A percentile compares a stretch with the other conserved stretches of the same genome.
Evolutionary conservation across 2,888 invertebrate species (phyloP).

Genomic region (Drosophila emarginata): DNA sequence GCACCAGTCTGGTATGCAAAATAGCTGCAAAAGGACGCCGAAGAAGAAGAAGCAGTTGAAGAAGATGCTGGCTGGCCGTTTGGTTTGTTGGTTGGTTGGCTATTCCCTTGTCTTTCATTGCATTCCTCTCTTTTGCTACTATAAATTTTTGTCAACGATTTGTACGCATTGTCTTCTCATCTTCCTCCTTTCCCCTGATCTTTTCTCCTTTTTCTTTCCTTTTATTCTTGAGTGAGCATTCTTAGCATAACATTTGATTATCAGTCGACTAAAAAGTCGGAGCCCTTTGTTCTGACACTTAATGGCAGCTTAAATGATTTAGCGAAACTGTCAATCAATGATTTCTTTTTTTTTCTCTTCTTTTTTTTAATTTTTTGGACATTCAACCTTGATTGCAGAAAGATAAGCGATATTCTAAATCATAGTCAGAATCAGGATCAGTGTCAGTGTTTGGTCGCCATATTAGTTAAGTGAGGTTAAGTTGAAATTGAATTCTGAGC

Average conservation of each 20-base stretch:
- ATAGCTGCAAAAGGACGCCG: conserved; percentile 70
- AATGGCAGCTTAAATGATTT: conserved; percentile 73
- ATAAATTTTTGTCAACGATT: conserved; percentile 78
- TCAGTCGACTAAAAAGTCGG: conserved; percentile 70
- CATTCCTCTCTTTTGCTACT: conserved; percentile 56
- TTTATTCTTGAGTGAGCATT: conserved; percentile 45
- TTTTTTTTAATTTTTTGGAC: conserved; percentile 19
- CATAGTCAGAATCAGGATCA: conserved; percentile 22
- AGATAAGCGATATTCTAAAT: conserved; percentile 6
- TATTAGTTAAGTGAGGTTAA: not conserved
- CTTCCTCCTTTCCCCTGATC: conserved; percentile 17
- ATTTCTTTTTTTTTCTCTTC: not conserved
- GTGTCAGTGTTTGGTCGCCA: not conserved
- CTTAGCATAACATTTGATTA: conserved; percentile 76
- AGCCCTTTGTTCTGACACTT: conserved; percentile 60
- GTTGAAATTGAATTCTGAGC: not conserved
- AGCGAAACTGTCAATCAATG: conserved; percentile 68
- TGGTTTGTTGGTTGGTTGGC: conserved; percentile 3
- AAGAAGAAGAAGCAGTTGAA: conserved; percentile 10
- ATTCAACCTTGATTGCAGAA: conserved; percentile 3
- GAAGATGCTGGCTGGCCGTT: conserved; percentile 1
- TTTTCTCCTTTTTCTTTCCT: not conserved
- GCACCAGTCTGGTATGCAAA: conserved; percentile 70
- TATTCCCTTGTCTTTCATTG: conserved; percentile 11
- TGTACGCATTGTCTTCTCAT: conserved; percentile 70